These are phyloP conservation scores for Magallana gigas DNA, from an alignment of 1,140 invertebrate species.

Conservation along the genomic window DNA sequence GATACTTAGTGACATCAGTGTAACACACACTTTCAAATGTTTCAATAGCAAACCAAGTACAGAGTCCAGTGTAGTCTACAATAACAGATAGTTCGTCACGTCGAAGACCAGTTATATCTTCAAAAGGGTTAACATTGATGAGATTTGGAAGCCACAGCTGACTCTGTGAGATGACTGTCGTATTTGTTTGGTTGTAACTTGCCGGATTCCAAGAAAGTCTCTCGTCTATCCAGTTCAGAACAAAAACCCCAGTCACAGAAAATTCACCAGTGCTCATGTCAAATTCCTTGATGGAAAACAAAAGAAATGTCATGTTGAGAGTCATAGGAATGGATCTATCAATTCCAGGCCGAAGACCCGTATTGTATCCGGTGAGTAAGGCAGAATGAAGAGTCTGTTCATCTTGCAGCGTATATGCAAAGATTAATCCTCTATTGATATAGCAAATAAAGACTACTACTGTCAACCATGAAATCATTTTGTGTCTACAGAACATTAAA, in stretches of 20 bases:
- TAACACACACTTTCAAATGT: slow-evolving; percentile 85
- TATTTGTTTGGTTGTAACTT: background rate
- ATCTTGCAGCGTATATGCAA: background rate
- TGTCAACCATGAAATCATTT: too few relatives aligned
- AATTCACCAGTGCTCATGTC: slow-evolving; percentile 12
- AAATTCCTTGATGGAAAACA: slow-evolving; percentile 32
- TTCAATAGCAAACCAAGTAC: slow-evolving; percentile 39
- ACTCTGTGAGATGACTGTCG: slow-evolving; percentile 14
- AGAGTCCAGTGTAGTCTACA: slow-evolving; percentile 28
- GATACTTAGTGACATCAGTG: slow-evolving; percentile 90
- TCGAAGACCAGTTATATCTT: background rate
- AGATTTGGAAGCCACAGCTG: slow-evolving; percentile 39
- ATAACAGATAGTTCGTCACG: background rate
- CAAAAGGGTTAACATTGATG: background rate
- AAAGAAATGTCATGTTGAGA: background rate
- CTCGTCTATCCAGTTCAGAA: slow-evolving; percentile 26
- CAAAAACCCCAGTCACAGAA: background rate
- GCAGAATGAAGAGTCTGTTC: background rate
- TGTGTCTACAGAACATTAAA: too few relatives aligned
- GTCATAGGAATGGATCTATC: background rate
- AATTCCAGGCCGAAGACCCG: background rate
- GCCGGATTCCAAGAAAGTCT: slow-evolving; percentile 12
- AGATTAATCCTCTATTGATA: background rate
- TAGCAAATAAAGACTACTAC: too few relatives aligned
- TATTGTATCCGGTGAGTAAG: slow-evolving; percentile 14